Evolutionary conservation across 92 coral and sea anemone genomes (phyloP), one percentile per base, ranked within the genome.

Genomic region (Phenganax subtilis): DNA sequence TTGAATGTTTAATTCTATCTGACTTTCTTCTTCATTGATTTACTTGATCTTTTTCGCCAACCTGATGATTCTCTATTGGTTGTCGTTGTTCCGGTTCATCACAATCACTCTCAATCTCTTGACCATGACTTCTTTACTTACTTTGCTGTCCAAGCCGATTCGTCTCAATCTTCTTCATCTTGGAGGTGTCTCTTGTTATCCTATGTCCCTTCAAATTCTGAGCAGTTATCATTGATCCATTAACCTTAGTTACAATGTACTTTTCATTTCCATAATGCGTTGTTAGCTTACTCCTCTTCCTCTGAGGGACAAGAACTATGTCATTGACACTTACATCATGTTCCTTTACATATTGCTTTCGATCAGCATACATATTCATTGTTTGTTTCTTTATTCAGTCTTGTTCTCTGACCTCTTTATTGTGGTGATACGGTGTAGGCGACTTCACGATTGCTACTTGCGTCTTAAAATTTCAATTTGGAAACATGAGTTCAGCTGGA

Each of bases 341-440:
- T 14, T 56, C 51, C 71, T 76, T 27, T 84, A 88, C 55, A 75
- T 81, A 56, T 88, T 85, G 71, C 88, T 70, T 70, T 70, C 31
- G 7, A 7, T 70, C 75, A 25, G 75, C 75, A 70, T 70, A 70
- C 75, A 15, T 16, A 51, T 70, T 70, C 75, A 74, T 74, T 15
- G 9, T 51, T 55, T 74, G 79, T 17, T 74, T 74, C 79, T 51
- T n/a, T 70, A 12, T n/a, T 10, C 15, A 15, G 30, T 70, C 75
- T 70, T 70, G 75, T 15, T 70, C 51, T 70, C 16, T 25, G 5
- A 70, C 75, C 51, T 70, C 37, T 16, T 70, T 70, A 25, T 65
- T 25, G 17, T 65, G 71, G 17, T 65, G 12, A 25, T 66, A 66
- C 9, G 72, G 37, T 16, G 10, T 57, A 57, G 63, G 12, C 28